Base-by-base conservation (phyloP, 2,113 vertebrate genomes). In the Pangasianodon gigas region DNA sequence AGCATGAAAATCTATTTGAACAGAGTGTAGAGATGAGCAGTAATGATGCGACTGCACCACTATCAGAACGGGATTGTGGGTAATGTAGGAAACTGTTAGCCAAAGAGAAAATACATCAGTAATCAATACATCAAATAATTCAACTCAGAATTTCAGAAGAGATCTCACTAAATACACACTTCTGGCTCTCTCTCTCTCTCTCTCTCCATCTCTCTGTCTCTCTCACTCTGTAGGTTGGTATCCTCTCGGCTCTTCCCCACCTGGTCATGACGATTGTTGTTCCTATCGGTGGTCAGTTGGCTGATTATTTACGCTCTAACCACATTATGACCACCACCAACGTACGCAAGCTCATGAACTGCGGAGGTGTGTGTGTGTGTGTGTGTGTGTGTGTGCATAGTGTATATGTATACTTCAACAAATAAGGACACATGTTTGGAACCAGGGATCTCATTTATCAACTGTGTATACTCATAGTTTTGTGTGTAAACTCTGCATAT, bases 221-320 rank as follows among this genome's bases (percentile, higher is more conserved):
- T 75, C 71, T 44, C 0, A 18, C 3, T 83, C 29, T 82, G 11
- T 89, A 98, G 97, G 96, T 96, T 51, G 97, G 97, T 24, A 93
- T 98, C 24, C 67, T 98, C 65, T 98, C 97, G 0, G 97, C 97
- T 2, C 94, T 98, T 46, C 97, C 97, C 6, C 97, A 98, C 90
- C 95, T 98, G 80, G 97, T 98, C 84, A 98, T 98, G 97, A 98
- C 97, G 60, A 97, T 98, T 89, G 95, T 98, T 0, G 97, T 98
- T 71, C 97, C 97, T 87, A 97, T 98, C 1, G 97, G 97, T 14
- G 97, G 97, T 14, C 97, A 98, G 93, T 90, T 98, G 11, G 97
- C 97, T 0, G 97, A 98, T 93, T 97, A 97, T 89, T 93, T 98
- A 79, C 94, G 97, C 56, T 93, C 93, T 18, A 96, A 97, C 82